Evolutionary conservation across 2,797 vertebrate genomes (phyloP).

Genomic region (Prionace glauca): DNA sequence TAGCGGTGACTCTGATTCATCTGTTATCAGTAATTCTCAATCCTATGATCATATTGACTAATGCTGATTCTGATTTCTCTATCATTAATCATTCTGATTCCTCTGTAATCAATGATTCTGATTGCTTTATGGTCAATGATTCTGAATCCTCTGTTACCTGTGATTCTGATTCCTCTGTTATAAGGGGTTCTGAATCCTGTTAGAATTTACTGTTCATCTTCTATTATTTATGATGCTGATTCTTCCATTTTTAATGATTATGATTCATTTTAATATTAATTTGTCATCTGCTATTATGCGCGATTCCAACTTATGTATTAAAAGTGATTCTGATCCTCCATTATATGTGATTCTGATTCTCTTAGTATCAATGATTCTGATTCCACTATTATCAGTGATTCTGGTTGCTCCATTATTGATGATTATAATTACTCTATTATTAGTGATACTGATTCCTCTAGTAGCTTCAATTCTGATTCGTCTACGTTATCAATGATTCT

Average conservation of each 20-base stretch:
- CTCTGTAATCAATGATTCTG: background rate
- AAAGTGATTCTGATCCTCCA: background rate
- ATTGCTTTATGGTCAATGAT: background rate
- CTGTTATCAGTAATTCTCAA: background rate
- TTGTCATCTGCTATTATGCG: background rate
- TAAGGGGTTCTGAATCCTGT: background rate
- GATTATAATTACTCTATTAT: background rate
- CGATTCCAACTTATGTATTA: background rate
- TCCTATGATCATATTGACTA: background rate
- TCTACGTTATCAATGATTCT: background rate
- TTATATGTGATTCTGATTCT: background rate
- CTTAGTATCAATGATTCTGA: background rate
- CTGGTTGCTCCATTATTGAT: background rate
- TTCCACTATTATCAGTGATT: background rate
- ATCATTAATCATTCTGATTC: background rate
- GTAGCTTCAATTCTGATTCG: background rate
- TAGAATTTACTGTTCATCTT: too few relatives aligned
- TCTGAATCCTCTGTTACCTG: background rate
- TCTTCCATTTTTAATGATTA: background rate
- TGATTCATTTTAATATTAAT: background rate
- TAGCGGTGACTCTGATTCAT: background rate
- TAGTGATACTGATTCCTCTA: background rate
- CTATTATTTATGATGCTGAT: background rate
- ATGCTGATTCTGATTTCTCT: background rate
- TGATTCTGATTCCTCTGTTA: background rate